phyloP scores from a whole-genome alignment of 2,797 vertebrate genomes.

The Alectoris magna region DNA sequence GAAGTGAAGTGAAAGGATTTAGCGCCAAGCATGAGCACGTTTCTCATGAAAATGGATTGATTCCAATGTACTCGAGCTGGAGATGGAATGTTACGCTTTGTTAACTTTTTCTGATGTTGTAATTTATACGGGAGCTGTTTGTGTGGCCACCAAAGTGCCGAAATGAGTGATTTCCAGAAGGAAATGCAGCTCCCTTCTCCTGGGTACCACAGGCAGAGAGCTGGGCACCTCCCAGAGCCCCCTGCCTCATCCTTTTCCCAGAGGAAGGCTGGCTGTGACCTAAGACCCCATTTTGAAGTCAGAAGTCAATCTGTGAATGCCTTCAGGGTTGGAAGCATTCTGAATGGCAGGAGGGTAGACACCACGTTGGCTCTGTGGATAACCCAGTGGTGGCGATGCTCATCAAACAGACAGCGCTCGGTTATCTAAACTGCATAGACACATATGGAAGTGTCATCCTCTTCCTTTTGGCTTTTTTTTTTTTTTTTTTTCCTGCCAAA shows the following conservation, averaged over 20 bases:
- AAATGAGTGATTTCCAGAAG: neutral
- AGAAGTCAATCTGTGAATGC: neutral
- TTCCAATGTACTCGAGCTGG: constrained; percentile 10
- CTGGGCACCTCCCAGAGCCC: neutral
- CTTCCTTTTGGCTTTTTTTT: neutral
- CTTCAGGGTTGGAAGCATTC: neutral
- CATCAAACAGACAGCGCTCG: neutral
- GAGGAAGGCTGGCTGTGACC: fast-evolving
- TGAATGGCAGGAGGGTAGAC: neutral
- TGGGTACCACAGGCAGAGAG: fast-evolving
- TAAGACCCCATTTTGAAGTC: neutral
- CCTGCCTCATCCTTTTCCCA: neutral
- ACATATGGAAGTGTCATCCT: neutral
- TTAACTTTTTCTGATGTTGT: constrained; percentile 36
- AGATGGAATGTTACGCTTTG: constrained; percentile 54
- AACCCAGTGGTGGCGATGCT: neutral
- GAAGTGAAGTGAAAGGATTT: neutral
- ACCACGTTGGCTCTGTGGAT: neutral
- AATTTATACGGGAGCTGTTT: neutral
- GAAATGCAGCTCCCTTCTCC: neutral
- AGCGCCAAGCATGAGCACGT: neutral
- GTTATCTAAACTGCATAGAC: neutral
- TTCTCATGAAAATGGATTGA: constrained; percentile 27
- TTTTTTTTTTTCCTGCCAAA: neutral
- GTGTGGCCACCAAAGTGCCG: neutral